Base-by-base conservation (phyloP, 2,888 invertebrate genomes). In the Scrobipalpa atriplicella region DNA sequence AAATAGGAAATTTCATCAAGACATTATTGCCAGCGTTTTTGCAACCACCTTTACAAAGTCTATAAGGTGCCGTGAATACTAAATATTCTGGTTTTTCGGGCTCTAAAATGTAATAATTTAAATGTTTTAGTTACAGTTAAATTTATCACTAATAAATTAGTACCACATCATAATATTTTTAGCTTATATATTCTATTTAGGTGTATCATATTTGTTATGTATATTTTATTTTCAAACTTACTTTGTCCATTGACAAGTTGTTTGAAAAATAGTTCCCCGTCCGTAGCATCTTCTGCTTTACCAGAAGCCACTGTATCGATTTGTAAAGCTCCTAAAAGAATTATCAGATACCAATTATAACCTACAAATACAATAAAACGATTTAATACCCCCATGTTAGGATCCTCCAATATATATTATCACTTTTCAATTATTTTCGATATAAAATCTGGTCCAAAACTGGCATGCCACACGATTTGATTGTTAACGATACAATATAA, bases 1-100 rank as follows among this genome's bases (percentile, higher is more conserved):
- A 84, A 1, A 90, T 66, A 7, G 91, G 91, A 67, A 91, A 91
- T 9, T 71, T 71, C 70, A 90, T 73, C 2, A 68, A 69, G 9
- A 84, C 77, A 60, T 86, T 84, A 8, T 70, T 70, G 8, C 69
- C 70, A 2, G 43, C 69, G 6, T 66, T 66, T 41, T 78, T 75
- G 67, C 82, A 84, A 36, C 78, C 82, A 16, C 84, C 84, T 11
- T 83, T 78, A 70, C 86, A 86, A 11, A 90, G 71, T 75, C 76
- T 86, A 71, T 82, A 89, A 11, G 90, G 90, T 21, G 90, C 90
- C 62, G 90, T 90, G 69, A 91, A 91, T 67, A 83, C 67, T 69
- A 90, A 76, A 51, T 78, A 72, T 62, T 73, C 79, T 1, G 86
- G 84, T 43, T 64, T 76, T 38, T 36, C 72, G 56, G 75, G 69